These are phyloP conservation scores for Aplysia californica DNA, from an alignment of 1,140 invertebrate genomes.

Conservation along the genomic window DNA sequence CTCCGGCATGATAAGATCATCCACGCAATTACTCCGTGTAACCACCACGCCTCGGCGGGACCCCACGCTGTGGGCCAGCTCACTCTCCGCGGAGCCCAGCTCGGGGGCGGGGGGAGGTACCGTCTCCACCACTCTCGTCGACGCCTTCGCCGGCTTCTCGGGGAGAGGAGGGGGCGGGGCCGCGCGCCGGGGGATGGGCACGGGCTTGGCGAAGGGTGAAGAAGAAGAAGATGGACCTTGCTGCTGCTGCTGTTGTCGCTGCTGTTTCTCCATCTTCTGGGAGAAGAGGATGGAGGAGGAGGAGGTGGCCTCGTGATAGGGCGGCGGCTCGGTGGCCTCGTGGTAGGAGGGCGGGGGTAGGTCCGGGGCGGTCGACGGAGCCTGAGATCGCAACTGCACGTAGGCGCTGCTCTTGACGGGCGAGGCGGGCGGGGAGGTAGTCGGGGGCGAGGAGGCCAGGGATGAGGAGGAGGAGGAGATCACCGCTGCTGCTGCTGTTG, in stretches of 20 bases:
- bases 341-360: conserved; percentile 36
- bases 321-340: conserved; percentile 32
- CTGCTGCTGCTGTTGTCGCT: conserved; percentile 3
- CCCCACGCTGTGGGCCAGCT: not conserved
- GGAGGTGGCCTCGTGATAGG: conserved; percentile 33
- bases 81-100: conserved; percentile 28
- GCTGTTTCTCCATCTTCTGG: not conserved
- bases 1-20: conserved; percentile 22
- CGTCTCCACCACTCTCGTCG: not conserved
- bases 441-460: not conserved
- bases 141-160: not conserved
- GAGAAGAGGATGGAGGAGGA: conserved; percentile 12
- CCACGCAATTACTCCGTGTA: not conserved
- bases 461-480: not conserved
- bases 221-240: not conserved
- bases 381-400: not conserved
- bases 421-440: not conserved
- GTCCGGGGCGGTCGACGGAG: not conserved
- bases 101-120: conserved; percentile 31
- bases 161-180: conserved; percentile 19
- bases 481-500: not conserved
- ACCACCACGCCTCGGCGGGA: not conserved
- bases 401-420: not conserved
- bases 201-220: not conserved
- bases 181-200: conserved; percentile 7